Base-by-base conservation (phyloP, 2,888 invertebrate species). In the Entomobrya multifasciata region DNA sequence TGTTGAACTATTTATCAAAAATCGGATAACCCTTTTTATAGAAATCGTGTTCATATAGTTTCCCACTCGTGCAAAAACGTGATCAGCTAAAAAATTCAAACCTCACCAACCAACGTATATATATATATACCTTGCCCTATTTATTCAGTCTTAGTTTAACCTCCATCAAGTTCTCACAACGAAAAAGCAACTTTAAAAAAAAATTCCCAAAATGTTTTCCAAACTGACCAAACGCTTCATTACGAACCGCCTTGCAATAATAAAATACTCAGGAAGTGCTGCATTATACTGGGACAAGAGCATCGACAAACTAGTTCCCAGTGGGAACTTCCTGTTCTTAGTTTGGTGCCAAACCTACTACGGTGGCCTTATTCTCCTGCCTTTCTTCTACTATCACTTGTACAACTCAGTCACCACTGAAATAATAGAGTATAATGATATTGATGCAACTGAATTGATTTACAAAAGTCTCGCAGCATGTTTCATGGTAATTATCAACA, bases 301-400 rank as follows among this genome's bases (percentile, higher is more conserved):
- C 3, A 8, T 4, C 2, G 30, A 65, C 15, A 3, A 22, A 20
- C 5, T 57, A 22, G 22, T 4, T 1, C 3, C 5, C 3, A 57
- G 22, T 22, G 30, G 15, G 1, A 65, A 65, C 30, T 65, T 2
- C 13, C 5, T 65, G 11, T 65, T 30, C n/a, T 30, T 8, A 11
- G 6, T 11, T 15, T 65, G 65, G 65, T 30, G 30, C 30, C 65
- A 65, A 65, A 10, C 10, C 36, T 65, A 65, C 30, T 30, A 65
- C 30, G 65, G 65, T 1, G 65, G 65, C 8, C 2, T 65, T 2
- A 6, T 6, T 3, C n/a, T 65, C 2, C 30, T 65, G n/a, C 65
- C 65, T 6, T 65, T 70, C 20, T 70, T 47, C 47, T 70, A 70
- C 70, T 70, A 10, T 25, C 44, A 17, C 17, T 17, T 41, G 4